Evolutionary conservation across 1,140 invertebrate genomes (phyloP).

Genomic region (Drosophila subpulchrella): DNA sequence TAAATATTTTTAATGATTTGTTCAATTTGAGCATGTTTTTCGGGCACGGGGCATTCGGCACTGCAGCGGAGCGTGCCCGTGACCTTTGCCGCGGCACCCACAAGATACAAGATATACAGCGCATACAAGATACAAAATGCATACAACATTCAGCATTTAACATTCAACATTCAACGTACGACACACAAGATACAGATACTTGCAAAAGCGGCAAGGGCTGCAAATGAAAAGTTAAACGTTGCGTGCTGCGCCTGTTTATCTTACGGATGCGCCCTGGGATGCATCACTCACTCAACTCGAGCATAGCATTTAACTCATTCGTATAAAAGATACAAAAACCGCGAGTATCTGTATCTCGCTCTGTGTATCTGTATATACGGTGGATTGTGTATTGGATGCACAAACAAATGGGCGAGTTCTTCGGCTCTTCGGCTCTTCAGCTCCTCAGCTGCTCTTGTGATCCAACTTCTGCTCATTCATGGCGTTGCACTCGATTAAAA

Average conservation of each 20-base stretch:
- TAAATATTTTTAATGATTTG: constrained; percentile 64
- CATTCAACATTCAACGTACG: no score
- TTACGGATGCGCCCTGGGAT: constrained; percentile 82
- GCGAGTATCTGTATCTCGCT: constrained; percentile 16
- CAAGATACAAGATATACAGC: constrained; percentile 10
- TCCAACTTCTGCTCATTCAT: constrained; percentile 62
- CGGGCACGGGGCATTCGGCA: constrained; percentile 26
- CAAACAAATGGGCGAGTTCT: constrained; percentile 55
- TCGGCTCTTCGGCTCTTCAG: neutral
- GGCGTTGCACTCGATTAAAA: constrained; percentile 79
- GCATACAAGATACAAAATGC: constrained; percentile 8
- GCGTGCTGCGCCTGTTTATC: constrained; percentile 80
- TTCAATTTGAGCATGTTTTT: constrained; percentile 54
- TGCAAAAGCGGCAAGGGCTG: constrained; percentile 46
- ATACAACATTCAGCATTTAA: neutral
- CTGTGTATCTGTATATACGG: neutral
- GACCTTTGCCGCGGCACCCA: constrained; percentile 62
- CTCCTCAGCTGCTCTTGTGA: constrained; percentile 24
- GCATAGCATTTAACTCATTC: constrained; percentile 82
- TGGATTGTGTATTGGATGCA: constrained; percentile 3
- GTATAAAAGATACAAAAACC: constrained; percentile 75
- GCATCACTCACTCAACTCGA: constrained; percentile 82
- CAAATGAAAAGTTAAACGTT: constrained; percentile 82
- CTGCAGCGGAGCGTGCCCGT: constrained; percentile 65
- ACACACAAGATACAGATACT: constrained; percentile 40